Conservation (phyloP, 2,113 vertebrate genomes). For the Paramormyrops kingsleyae region DNA sequence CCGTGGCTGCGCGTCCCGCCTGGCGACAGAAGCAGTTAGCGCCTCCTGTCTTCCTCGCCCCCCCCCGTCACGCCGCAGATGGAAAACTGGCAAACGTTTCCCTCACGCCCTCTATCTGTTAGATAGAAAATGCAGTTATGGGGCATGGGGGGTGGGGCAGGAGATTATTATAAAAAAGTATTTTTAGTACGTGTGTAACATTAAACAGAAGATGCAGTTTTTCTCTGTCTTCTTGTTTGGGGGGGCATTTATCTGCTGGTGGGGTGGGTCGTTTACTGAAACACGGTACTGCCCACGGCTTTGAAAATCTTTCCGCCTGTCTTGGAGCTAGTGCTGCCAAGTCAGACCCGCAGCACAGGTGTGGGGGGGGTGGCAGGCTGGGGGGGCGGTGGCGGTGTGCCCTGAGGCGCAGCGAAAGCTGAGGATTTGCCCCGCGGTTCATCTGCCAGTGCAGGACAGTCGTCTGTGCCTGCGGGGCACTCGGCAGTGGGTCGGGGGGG, state of each 20-base stretch:
- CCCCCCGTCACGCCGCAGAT: slow-evolving; percentile 21
- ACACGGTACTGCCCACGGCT: background rate
- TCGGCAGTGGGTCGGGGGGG: slow-evolving; percentile 24
- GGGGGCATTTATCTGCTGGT: background rate
- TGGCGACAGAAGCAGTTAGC: background rate
- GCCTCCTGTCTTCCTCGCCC: background rate
- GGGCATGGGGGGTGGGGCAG: background rate
- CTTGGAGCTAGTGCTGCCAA: background rate
- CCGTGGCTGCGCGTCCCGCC: background rate
- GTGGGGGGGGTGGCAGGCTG: background rate
- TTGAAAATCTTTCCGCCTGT: background rate
- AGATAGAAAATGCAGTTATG: background rate
- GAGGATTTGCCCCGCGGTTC: background rate
- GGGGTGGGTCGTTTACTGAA: background rate
- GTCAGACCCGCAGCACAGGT: background rate
- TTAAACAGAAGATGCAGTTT: slow-evolving; percentile 12
- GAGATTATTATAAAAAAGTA: background rate
- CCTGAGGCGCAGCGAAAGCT: background rate
- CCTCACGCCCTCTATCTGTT: background rate
- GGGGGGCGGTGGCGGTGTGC: background rate
- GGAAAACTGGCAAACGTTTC: slow-evolving; percentile 21
- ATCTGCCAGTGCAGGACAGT: slow-evolving; percentile 34
- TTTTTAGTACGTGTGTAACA: background rate
- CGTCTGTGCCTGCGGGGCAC: slow-evolving; percentile 46
- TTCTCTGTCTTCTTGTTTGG: slow-evolving; percentile 13